Percentiles rank a stretch among this genome's conserved stretches.
phyloP scores from a whole-genome alignment of 2,888 invertebrate genomes.

The Ctena decussata region DNA sequence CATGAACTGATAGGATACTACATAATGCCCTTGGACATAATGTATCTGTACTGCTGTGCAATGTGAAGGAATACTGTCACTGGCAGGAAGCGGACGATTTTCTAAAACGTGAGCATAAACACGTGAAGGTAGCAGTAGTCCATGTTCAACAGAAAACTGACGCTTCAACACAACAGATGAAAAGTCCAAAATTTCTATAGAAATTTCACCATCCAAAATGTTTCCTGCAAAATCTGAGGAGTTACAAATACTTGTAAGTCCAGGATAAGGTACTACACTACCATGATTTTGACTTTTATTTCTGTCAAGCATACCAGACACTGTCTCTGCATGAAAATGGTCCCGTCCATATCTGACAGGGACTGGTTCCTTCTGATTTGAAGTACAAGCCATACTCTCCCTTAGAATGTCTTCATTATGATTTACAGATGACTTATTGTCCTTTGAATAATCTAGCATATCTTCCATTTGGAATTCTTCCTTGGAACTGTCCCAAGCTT shows the following conservation, averaged over 20 bases:
- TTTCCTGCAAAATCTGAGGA: background rate
- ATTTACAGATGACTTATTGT: too few species aligned
- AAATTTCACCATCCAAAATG: background rate
- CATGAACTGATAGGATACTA: conserved; percentile 14
- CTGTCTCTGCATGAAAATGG: too few species aligned
- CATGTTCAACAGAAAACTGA: background rate
- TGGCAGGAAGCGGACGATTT: background rate
- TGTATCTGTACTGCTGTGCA: conserved; percentile 15
- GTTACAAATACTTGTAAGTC: background rate
- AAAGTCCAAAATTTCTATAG: background rate
- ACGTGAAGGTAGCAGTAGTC: background rate
- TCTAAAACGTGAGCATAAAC: background rate
- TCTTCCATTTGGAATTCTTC: too few species aligned
- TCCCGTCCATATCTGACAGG: too few species aligned
- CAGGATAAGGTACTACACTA: background rate
- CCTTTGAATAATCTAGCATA: too few species aligned
- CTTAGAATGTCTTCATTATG: too few species aligned
- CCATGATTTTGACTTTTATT: background rate
- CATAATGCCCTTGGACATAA: conserved; percentile 16
- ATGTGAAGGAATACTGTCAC: background rate
- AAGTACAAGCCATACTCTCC: too few species aligned
- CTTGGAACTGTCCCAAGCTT: too few species aligned
- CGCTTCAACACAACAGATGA: background rate
- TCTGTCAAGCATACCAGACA: too few species aligned
- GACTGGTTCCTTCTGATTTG: too few species aligned